These are phyloP conservation scores for Apamea epomidion DNA, from an alignment of 2,888 invertebrate species.

Conservation along the genomic window DNA sequence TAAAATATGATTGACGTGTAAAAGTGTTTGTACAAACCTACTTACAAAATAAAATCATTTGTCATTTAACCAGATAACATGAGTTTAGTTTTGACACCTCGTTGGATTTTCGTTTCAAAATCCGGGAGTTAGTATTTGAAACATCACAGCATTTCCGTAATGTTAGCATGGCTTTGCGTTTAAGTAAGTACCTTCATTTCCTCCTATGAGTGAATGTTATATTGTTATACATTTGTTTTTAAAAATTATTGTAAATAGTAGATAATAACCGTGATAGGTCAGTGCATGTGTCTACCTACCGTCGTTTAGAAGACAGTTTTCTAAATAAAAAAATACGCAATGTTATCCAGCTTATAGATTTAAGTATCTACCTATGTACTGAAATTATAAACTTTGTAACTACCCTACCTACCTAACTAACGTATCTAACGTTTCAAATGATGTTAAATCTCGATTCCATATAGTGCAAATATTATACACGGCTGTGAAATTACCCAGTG, in stretches of 20 bases:
- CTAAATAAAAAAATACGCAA: background rate
- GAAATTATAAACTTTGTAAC: constrained; percentile 31
- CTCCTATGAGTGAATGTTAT: background rate
- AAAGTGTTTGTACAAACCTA: too few relatives aligned
- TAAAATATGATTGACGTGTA: too few relatives aligned
- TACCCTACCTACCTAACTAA: constrained; percentile 6
- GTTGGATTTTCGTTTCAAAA: background rate
- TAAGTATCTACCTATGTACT: constrained; percentile 16
- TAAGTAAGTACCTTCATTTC: background rate
- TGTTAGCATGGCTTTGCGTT: background rate
- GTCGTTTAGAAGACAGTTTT: background rate
- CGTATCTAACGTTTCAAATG: constrained; percentile 23
- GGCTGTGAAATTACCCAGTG: constrained; percentile 83
- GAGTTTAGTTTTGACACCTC: background rate
- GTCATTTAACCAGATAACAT: too few relatives aligned
- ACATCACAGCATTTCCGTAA: background rate
- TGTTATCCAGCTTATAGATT: constrained; percentile 13
- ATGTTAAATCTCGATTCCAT: constrained; percentile 31
- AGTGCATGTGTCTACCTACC: constrained; percentile 25
- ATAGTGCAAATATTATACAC: constrained; percentile 77
- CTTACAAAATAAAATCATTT: too few relatives aligned
- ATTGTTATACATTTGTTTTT: background rate
- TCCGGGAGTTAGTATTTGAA: background rate
- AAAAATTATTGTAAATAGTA: constrained; percentile 9
- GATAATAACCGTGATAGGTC: background rate